Conservation (phyloP, 2,888 invertebrate species). For the Patella pellucida region DNA sequence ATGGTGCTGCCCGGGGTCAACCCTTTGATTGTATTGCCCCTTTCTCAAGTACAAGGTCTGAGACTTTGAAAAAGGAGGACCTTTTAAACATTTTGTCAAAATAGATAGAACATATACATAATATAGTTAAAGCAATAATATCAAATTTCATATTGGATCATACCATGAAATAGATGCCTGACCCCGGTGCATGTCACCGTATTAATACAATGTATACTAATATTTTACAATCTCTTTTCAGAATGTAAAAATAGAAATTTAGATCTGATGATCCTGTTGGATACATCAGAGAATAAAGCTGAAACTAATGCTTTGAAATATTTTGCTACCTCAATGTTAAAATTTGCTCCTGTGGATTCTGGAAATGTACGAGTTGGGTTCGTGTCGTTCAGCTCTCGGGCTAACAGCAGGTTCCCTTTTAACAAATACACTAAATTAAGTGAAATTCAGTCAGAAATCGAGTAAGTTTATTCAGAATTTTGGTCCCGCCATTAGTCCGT, state of each 20-base stretch:
- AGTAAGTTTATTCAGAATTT: too few species aligned
- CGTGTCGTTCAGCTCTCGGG: conserved; percentile 65
- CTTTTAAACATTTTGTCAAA: too few species aligned
- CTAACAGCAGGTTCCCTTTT: conserved; percentile 50
- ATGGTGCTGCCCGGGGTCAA: too few species aligned
- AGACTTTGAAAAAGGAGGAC: too few species aligned
- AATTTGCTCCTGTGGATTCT: conserved; percentile 46
- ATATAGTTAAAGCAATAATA: too few species aligned
- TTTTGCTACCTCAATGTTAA: conserved; percentile 45
- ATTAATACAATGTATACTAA: too few species aligned
- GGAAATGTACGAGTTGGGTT: conserved; percentile 58
- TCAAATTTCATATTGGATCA: too few species aligned
- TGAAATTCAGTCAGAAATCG: too few species aligned
- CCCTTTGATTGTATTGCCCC: too few species aligned
- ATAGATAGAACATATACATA: too few species aligned
- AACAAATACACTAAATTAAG: neutral
- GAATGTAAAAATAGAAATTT: conserved; percentile 45
- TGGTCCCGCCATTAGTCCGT: too few species aligned
- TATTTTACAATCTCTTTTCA: conserved; percentile 29
- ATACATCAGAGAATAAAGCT: conserved; percentile 41
- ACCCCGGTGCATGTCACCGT: neutral
- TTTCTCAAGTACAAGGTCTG: too few species aligned
- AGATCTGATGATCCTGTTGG: conserved; percentile 49
- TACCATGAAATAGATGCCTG: neutral
- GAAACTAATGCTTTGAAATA: conserved; percentile 34